Base-by-base conservation (phyloP, 2,888 invertebrate species). In the Pyrrhosoma nymphula region DNA sequence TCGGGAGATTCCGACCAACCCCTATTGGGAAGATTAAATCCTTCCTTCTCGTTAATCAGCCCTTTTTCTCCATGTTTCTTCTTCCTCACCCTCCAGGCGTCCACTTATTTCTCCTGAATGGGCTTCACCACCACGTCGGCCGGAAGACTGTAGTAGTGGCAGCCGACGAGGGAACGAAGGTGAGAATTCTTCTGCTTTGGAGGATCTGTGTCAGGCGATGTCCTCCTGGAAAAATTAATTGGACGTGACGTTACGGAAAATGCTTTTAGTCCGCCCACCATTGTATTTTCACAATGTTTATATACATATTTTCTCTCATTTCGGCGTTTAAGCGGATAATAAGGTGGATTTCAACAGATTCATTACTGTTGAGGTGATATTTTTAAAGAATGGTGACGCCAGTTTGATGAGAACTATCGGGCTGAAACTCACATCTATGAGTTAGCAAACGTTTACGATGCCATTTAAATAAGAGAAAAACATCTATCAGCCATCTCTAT, bases 1-100 rank as follows among this genome's bases (percentile, higher is more conserved):
- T 3, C n/a, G 69, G n/a, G n/a, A 26, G 69, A 69, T 69, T 26
- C 47, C 69, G 69, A 69, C 3, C 69, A 26, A 0, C n/a, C 18
- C 60, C 60, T 20, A n/a, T 47, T 47, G 69, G 69, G n/a, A 26
- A 69, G 69, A 69, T 69, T 69, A 69, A 69, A 69, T 26, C 69
- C 69, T 69, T 26, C n/a, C 69, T n/a, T n/a, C 69, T n/a, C 69
- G 69, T 69, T 69, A 69, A 69, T 69, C 69, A 69, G 69, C 69
- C 69, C 69, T 10, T n/a, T 69, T 69, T n/a, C 69, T 69, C 69
- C 69, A 26, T 69, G 10, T 4, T 12, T 69, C 69, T n/a, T 69
- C 69, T 69, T n/a, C 69, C 12, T 69, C n/a, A 26, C 69, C 69
- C 26, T 69, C 10, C n/a, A 3, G 69, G n/a, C n/a, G 4, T 6